phyloP scores from a whole-genome alignment of 2,797 vertebrate species.

The Neopelma chrysocephalum region DNA sequence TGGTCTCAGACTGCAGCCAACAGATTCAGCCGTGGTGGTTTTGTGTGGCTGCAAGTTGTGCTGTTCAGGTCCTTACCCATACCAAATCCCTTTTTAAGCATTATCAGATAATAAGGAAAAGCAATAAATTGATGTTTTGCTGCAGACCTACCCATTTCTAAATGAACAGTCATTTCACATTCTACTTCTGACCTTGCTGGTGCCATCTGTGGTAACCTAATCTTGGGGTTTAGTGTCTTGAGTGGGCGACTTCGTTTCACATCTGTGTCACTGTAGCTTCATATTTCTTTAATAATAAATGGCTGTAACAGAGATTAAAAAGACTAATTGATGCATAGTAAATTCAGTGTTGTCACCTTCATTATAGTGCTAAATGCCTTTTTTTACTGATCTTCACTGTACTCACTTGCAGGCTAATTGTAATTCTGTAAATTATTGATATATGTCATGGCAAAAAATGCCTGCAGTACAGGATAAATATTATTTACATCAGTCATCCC shows the following conservation, averaged over 20 bases:
- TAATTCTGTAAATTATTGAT: conserved; percentile 15
- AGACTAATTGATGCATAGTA: not conserved
- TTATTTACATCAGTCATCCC: not conserved
- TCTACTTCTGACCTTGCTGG: not conserved
- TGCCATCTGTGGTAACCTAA: not conserved
- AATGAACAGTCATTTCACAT: not conserved
- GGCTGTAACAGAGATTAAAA: not conserved
- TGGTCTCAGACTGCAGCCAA: not conserved
- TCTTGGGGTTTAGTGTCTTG: not conserved
- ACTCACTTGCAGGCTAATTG: not conserved
- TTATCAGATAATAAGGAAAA: not conserved
- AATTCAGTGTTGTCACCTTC: not conserved
- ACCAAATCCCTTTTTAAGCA: not conserved
- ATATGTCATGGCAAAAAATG: not conserved
- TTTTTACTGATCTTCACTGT: not conserved
- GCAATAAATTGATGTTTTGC: not conserved
- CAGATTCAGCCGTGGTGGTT: not conserved
- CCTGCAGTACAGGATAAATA: not conserved
- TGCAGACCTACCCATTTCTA: not conserved
- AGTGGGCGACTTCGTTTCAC: not conserved
- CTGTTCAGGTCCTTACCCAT: not conserved
- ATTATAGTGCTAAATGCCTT: not conserved
- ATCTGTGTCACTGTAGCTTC: not conserved
- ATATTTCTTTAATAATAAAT: conserved; percentile 39
- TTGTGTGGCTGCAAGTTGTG: not conserved